phyloP scores from a whole-genome alignment of 2,797 vertebrate species.

The Danio tinwini region DNA sequence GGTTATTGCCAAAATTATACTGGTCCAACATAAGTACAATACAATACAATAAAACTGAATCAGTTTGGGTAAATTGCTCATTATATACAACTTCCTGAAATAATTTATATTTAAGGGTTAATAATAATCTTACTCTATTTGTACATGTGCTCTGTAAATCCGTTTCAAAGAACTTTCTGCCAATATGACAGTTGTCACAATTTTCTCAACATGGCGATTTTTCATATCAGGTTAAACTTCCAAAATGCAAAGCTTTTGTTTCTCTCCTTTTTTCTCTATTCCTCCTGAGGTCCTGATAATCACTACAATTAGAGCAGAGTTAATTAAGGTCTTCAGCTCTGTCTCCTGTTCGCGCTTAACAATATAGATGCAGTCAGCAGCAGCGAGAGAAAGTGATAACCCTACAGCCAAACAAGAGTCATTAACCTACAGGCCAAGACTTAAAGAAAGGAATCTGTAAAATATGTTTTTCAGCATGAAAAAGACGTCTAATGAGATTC shows the following conservation, averaged over 20 bases:
- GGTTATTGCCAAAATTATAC: too few relatives aligned
- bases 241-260: constrained; percentile 25
- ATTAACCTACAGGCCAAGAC: constrained; percentile 42
- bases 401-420: constrained; percentile 26
- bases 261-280: constrained; percentile 6
- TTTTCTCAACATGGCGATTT: neutral
- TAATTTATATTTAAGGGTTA: neutral
- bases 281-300: constrained; percentile 34
- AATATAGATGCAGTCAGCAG: constrained; percentile 23
- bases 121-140: neutral
- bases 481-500: constrained; percentile 17
- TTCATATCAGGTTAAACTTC: constrained; percentile 24
- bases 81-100: neutral
- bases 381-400: constrained; percentile 8
- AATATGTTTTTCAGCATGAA: constrained; percentile 1
- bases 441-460: constrained; percentile 28
- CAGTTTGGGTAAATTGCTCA: neutral
- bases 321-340: constrained; percentile 51
- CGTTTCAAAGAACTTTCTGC: neutral
- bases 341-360: constrained; percentile 38
- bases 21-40: too few relatives aligned
- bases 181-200: neutral
- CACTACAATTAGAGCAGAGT: constrained; percentile 34
- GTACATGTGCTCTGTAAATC: too few relatives aligned
- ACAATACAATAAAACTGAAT: neutral